Percentiles rank a stretch among this genome's conserved stretches.
Evolutionary conservation across 1,140 invertebrate genomes (phyloP).

Genomic region (Steinernema feltiae): DNA sequence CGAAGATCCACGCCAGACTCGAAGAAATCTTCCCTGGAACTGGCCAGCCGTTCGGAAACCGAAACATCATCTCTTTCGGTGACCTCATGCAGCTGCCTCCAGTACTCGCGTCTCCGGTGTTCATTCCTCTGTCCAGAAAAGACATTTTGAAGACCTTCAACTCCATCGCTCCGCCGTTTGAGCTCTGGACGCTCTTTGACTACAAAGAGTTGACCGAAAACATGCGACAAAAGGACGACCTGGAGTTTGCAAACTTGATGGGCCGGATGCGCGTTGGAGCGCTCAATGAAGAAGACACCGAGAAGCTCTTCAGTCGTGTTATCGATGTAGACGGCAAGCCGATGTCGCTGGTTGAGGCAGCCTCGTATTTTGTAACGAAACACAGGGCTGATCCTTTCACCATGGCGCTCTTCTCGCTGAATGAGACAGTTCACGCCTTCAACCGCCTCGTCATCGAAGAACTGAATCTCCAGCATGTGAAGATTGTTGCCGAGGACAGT

Average conservation of each 20-base stretch:
- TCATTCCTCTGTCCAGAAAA: background rate
- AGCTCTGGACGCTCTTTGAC: constrained; percentile 9
- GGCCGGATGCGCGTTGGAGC: background rate
- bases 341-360: background rate
- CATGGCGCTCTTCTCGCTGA: constrained; percentile 12
- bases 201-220: constrained; percentile 18
- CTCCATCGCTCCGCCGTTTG: background rate
- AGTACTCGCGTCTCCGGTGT: background rate
- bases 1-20: constrained; percentile 13
- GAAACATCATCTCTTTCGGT: background rate
- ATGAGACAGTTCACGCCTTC: background rate
- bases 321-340: background rate
- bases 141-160: background rate
- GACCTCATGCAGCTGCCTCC: background rate
- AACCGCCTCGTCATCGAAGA: background rate
- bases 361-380: background rate
- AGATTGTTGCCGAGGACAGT: background rate
- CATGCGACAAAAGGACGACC: constrained; percentile 22
- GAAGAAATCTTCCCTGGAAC: background rate
- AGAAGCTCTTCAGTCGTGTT: background rate
- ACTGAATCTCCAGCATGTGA: background rate
- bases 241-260: background rate
- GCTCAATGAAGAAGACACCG: background rate
- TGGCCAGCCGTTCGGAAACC: background rate
- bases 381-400: background rate